Conservation (phyloP, 2,888 invertebrate species). For the Adelognathus sp. region DNA sequence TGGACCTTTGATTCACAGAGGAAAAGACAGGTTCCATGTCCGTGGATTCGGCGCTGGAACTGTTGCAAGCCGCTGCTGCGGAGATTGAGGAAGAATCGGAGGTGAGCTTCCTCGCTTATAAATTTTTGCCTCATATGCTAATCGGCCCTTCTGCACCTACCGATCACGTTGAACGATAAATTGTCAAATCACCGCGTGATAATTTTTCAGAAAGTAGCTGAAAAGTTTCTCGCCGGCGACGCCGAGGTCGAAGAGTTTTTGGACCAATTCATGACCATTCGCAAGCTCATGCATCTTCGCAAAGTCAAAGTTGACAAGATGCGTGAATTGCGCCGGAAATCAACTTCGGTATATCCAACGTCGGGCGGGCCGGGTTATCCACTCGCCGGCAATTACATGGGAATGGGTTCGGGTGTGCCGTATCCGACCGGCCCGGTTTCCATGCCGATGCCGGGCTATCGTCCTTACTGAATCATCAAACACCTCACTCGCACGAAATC, state of each 20-base stretch:
- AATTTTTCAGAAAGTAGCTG: conserved; percentile 85
- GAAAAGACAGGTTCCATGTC: conserved; percentile 89
- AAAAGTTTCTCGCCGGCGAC: conserved; percentile 90
- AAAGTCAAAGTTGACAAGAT: conserved; percentile 97
- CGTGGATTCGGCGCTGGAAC: conserved; percentile 92
- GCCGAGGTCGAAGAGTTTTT: conserved; percentile 91
- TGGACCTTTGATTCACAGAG: conserved; percentile 83
- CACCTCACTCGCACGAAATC: neutral
- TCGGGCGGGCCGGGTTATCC: conserved; percentile 72
- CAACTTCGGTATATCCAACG: conserved; percentile 74
- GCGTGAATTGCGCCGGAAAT: conserved; percentile 86
- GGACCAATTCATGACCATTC: conserved; percentile 89
- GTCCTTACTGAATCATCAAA: conserved; percentile 63
- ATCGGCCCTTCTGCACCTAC: too few species aligned
- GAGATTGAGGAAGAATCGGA: conserved; percentile 97
- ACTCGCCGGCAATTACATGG: conserved; percentile 80
- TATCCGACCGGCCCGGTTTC: conserved; percentile 88
- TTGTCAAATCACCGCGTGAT: neutral
- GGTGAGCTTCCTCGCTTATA: conserved; percentile 73
- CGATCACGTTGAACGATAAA: neutral
- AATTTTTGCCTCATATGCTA: too few species aligned
- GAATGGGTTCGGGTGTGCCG: conserved; percentile 82
- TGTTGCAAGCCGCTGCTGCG: conserved; percentile 95
- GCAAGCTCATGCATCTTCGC: conserved; percentile 90
- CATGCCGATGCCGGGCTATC: conserved; percentile 86